phyloP scores from a whole-genome alignment of 2,888 invertebrate genomes.

The Liposcelis brunnea region DNA sequence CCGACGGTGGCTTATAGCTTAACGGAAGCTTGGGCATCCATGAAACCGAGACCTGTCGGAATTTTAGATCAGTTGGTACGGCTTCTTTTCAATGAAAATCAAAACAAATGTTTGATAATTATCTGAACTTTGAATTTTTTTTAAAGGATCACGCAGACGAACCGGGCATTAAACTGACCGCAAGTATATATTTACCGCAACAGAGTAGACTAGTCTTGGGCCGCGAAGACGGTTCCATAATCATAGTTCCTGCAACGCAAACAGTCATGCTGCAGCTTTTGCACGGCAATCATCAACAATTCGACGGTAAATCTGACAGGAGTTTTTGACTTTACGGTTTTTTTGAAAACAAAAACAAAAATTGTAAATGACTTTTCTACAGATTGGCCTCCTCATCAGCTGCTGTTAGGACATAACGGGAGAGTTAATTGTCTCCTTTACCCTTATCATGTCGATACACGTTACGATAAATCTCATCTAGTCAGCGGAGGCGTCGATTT shows the following conservation, averaged over 20 bases:
- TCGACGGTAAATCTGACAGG: constrained; percentile 49
- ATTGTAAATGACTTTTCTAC: constrained; percentile 14
- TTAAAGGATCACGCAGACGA: constrained; percentile 25
- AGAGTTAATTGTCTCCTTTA: constrained; percentile 89
- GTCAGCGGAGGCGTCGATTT: constrained; percentile 96
- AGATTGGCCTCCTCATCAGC: constrained; percentile 84
- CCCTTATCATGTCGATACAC: constrained; percentile 75
- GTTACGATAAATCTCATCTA: constrained; percentile 76
- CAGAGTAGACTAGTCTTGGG: constrained; percentile 91
- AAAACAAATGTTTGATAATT: constrained; percentile 1
- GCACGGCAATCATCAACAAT: constrained; percentile 70
- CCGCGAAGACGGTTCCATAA: constrained; percentile 86
- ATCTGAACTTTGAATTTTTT: constrained; percentile 4
- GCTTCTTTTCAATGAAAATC: constrained; percentile 17
- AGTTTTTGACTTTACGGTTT: constrained; percentile 10
- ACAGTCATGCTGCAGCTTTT: constrained; percentile 85
- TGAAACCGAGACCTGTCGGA: constrained; percentile 78
- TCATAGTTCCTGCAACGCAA: constrained; percentile 89
- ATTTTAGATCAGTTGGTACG: constrained; percentile 76
- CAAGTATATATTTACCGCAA: constrained; percentile 84
- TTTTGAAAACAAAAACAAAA: constrained; percentile 5
- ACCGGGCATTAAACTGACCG: constrained; percentile 55
- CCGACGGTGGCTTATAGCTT: constrained; percentile 69
- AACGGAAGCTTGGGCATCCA: constrained; percentile 70
- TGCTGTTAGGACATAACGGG: constrained; percentile 78